Percentiles rank a stretch among this genome's conserved stretches.
Conservation (phyloP, 2,113 vertebrate species). For the Mixornis gularis region DNA sequence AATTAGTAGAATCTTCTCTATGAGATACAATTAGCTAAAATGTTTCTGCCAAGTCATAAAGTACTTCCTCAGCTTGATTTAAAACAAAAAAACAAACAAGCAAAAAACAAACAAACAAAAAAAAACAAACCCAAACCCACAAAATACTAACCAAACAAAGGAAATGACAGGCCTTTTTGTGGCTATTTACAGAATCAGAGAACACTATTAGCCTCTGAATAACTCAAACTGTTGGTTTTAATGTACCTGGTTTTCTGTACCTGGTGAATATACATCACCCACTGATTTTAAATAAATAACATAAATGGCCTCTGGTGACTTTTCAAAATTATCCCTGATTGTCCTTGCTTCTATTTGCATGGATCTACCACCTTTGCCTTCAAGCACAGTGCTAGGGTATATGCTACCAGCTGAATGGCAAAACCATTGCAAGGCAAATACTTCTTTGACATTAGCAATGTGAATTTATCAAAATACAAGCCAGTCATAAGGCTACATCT, state of each 20-base stretch:
- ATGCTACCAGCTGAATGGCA: not conserved
- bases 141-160: not conserved
- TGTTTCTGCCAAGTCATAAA: not conserved
- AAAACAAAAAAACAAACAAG: not conserved
- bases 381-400: not conserved
- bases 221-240: not conserved
- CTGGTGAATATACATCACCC: not conserved
- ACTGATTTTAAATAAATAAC: not conserved
- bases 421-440: not conserved
- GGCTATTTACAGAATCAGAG: constrained; percentile 4
- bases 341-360: not conserved
- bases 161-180: not conserved
- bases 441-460: not conserved
- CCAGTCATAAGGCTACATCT: not conserved
- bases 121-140: not conserved
- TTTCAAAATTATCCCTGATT: not conserved
- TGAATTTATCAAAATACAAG: not conserved
- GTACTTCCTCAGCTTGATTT: not conserved
- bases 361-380: not conserved
- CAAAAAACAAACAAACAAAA: not conserved
- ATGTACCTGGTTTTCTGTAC: not conserved
- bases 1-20: not conserved
- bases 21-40: not conserved
- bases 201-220: not conserved
- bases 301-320: not conserved